Base-by-base conservation (phyloP, 2,888 invertebrate genomes). In the Cetonia aurata region DNA sequence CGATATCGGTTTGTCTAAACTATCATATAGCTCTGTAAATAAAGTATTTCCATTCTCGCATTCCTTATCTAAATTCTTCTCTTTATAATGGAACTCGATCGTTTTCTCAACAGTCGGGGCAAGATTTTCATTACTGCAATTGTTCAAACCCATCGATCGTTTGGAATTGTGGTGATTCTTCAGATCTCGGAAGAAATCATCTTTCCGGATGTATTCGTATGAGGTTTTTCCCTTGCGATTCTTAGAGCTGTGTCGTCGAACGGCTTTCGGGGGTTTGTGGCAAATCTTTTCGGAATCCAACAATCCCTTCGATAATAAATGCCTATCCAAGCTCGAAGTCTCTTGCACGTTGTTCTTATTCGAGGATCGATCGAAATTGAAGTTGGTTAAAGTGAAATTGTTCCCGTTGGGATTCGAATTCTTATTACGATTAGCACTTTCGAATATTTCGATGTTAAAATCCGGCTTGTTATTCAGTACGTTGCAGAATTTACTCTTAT, bases 191-290 rank as follows among this genome's bases (percentile, higher is more conserved):
- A 78, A 81, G 72, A 80, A 83, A 70, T 85, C 84, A 37, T 84
- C 84, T 70, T 84, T 85, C 62, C 79, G 80, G n/a, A 85, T 79
- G 69, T 85, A 85, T 68, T 85, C 84, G 73, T 85, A 85, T 0
- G 80, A 79, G 0, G 82, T 84, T 73, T 81, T 82, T 3, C 79
- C 78, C 72, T 82, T 83, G 56, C 81, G 75, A 2, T 76, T 79
- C 75, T 83, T 84, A 17, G 91, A 91, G 3, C 91, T 90, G 8
- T 91, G 90, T 48, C 92, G 85, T 65, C 91, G 88, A 0, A 89
- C 88, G 0, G 92, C 91, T 80, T 92, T 92, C 0, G 92, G 93
- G 0, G 92, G 93, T 77, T 93, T 93, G 76, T 93, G 92, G 0
- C 90, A 89, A 0, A 92, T 90, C 78, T 83, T 83, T 68, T 83